Evolutionary conservation across 2,113 vertebrate genomes (phyloP), one percentile per base, ranked within the genome.

Genomic region (Phrynosoma platyrhinos): DNA sequence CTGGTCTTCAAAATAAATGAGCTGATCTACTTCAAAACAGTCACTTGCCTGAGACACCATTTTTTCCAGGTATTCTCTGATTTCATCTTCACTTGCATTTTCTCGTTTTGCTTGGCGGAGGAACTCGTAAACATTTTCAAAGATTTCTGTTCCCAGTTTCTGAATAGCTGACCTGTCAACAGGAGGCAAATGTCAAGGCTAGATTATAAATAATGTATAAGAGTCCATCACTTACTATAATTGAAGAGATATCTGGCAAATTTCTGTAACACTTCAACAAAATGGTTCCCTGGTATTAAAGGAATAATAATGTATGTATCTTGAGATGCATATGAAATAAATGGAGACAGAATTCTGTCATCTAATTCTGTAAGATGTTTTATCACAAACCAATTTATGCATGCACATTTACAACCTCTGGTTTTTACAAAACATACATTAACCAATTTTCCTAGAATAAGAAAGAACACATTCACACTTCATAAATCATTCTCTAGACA

Each of bases 1-100:
- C 85, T 97, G 97, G 1, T 98, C 96, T 88, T 98, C 97, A 0
- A 98, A 97, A 90, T 98, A 98, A 40, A 98, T 96, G 75, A 98
- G 96, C 88, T 98, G 97, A 91, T 98, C 98, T 53, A 98, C 97
- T 90, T 98, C 96, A 64, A 98, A 97, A 85, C 96, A 94, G 36
- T 97, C 96, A 0, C 95, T 95, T 75, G 96, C 95, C 79, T 40
- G 92, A 23, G 97, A 91, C 40, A 96, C 96, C 88, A 96, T 53
- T 23, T 89, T 96, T 84, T 95, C 94, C 42, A 98, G 92, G 64
- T 40, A 3, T 1, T 90, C 87, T 75, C 69, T 93, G 89, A 97
- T 91, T 90, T 97, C 94, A 1, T 91, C 91, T 77, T 97, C 97
- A 0, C 92, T 91, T 64, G 95, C 91, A 1, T 93, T 92, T 87